Base-by-base conservation (phyloP, 1,140 invertebrate species). In the Heliconius himera region DNA sequence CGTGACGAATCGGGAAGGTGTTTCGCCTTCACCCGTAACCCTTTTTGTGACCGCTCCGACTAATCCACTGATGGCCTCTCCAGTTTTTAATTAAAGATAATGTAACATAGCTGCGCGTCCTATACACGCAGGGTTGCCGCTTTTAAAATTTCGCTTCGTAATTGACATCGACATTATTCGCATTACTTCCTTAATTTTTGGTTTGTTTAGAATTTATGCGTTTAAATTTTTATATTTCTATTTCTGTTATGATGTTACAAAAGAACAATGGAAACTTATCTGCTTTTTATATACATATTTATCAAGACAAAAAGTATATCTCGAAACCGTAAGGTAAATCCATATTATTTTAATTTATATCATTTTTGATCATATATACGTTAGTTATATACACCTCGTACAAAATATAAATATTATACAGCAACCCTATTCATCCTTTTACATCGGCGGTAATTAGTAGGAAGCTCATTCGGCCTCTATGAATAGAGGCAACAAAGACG, bases 21-120 rank as follows among this genome's bases (percentile, higher is more conserved):
- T 93, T 94, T 92, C 90, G 91, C 83, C 84, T 83, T 90, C 85
- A 89, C 86, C 87, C 84, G 86, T 88, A 89, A 92, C 90, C 90
- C 90, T 94, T 93, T 94, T 93, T 94, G 89, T 93, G 88, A 88
- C 87, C 88, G 89, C 84, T 84, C 87, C 80, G 83, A 88, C 90
- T 93, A 92, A 93, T 93, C 92, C 93, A 93, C 89, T 89, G 90
- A 91, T 91, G 90, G 89, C 84, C 87, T 86, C 87, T 87, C 77
- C 84, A 82, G 89, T 89, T 93, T 94, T 94, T 94, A 94, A 94
- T 93, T 94, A 93, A 94, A 93, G 90, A 91, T 91, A 92, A 90
- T 93, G 85, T 89, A 88, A 92, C 92, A 94, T 93, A 90, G 90
- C 91, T 82, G 79, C 91, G 90, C 91, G 91, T 91, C 88, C 80